These are phyloP conservation scores for Sebastiscus albofasciatus DNA, from an alignment of 2,797 vertebrate species.

Conservation along the genomic window DNA sequence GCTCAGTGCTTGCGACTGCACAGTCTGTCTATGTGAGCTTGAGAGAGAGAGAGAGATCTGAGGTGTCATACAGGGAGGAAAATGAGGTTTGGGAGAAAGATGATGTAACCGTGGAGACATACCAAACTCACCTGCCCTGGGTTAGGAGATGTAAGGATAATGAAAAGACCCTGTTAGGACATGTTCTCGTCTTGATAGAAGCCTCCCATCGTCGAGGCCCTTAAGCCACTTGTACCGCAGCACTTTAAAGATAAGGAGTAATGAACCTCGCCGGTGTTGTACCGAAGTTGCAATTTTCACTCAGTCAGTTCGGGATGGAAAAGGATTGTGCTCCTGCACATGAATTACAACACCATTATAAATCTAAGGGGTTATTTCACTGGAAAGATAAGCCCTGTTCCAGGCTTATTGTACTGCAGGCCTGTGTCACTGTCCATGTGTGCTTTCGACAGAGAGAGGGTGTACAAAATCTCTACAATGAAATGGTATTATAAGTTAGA, in stretches of 20 bases:
- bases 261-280: slow-evolving; percentile 37
- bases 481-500: neutral
- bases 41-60: slow-evolving; percentile 22
- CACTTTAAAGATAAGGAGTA: slow-evolving; percentile 49
- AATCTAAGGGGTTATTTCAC: slow-evolving; percentile 34
- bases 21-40: slow-evolving; percentile 4
- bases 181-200: slow-evolving; percentile 15
- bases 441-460: neutral
- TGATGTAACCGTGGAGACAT: slow-evolving; percentile 67
- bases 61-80: slow-evolving; percentile 34
- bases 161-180: slow-evolving; percentile 31
- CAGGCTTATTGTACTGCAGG: neutral
- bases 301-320: slow-evolving; percentile 8
- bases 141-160: slow-evolving; percentile 49
- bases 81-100: slow-evolving; percentile 30
- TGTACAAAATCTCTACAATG: neutral
- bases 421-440: slow-evolving; percentile 11
- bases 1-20: neutral
- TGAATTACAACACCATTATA: neutral
- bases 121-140: slow-evolving; percentile 42
- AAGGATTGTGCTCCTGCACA: neutral
- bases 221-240: slow-evolving; percentile 24
- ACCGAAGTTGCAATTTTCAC: slow-evolving; percentile 32
- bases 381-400: slow-evolving; percentile 8
- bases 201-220: neutral